Percentiles rank a stretch among this genome's conserved stretches.
phyloP scores from a whole-genome alignment of 2,888 invertebrate genomes.

The Petrolisthes cinctipes region DNA sequence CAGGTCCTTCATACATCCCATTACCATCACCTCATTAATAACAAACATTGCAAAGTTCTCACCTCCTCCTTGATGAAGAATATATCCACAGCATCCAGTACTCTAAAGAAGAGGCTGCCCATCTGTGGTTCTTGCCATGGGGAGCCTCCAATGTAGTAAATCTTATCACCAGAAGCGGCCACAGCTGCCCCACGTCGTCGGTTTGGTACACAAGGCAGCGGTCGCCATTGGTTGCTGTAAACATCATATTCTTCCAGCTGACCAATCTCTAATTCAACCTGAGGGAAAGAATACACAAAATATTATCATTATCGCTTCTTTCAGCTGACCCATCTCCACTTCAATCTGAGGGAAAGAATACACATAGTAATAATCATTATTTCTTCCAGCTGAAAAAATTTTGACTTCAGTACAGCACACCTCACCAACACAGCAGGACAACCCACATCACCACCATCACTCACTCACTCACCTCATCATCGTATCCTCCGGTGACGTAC shows the following conservation, averaged over 20 bases:
- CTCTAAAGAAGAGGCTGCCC: constrained; percentile 38
- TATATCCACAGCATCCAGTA: constrained; percentile 49
- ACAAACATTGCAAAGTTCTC: not conserved
- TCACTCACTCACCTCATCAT: constrained; percentile 49
- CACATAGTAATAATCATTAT: no score
- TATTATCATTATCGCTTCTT: no score
- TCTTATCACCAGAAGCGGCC: constrained; percentile 34
- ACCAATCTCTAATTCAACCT: constrained; percentile 48
- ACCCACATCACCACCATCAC: not conserved
- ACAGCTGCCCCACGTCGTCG: constrained; percentile 42
- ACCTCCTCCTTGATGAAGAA: constrained; percentile 54
- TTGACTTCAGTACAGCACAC: not conserved
- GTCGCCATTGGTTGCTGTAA: constrained; percentile 46
- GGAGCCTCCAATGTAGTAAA: constrained; percentile 50
- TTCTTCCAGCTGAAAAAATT: not conserved
- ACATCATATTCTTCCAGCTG: constrained; percentile 51
- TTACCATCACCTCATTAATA: no score
- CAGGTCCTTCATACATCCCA: no score
- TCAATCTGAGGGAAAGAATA: constrained; percentile 27
- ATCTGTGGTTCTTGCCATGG: constrained; percentile 42
- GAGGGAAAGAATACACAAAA: not conserved
- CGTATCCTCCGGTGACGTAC: constrained; percentile 38
- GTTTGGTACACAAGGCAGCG: constrained; percentile 38
- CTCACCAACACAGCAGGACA: not conserved
- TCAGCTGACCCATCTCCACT: constrained; percentile 22